Evolutionary conservation across 2,113 vertebrate species (phyloP).

Genomic region (Machaerirhynchus nigripectus): DNA sequence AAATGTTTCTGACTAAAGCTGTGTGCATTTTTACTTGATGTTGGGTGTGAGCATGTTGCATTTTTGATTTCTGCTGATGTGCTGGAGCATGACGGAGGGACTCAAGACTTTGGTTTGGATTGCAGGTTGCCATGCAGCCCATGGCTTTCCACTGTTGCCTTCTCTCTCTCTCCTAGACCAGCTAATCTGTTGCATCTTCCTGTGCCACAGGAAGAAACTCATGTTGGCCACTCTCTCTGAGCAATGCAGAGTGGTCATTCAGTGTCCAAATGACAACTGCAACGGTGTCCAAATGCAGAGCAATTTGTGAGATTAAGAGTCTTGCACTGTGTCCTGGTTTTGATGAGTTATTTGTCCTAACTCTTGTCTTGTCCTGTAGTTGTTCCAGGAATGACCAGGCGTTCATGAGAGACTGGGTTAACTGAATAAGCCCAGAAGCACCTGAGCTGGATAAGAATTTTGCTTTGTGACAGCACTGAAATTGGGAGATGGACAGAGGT

Average conservation of each 20-base stretch:
- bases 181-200: background rate
- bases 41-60: background rate
- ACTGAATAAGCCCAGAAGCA: background rate
- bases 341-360: background rate
- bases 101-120: background rate
- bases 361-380: background rate
- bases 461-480: background rate
- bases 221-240: background rate
- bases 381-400: background rate
- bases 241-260: background rate
- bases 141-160: background rate
- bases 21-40: background rate
- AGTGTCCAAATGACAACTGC: background rate
- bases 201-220: background rate
- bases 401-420: background rate
- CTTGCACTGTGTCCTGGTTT: background rate
- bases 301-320: background rate
- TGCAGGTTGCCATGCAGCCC: background rate
- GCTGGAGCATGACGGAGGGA: background rate
- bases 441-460: background rate
- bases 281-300: background rate
- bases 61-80: background rate
- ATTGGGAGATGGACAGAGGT: background rate
- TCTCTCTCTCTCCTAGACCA: background rate
- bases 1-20: background rate